Evolutionary conservation across 2,113 vertebrate genomes (phyloP), one percentile per base, ranked within the genome.

Genomic region (Catagonus wagneri): DNA sequence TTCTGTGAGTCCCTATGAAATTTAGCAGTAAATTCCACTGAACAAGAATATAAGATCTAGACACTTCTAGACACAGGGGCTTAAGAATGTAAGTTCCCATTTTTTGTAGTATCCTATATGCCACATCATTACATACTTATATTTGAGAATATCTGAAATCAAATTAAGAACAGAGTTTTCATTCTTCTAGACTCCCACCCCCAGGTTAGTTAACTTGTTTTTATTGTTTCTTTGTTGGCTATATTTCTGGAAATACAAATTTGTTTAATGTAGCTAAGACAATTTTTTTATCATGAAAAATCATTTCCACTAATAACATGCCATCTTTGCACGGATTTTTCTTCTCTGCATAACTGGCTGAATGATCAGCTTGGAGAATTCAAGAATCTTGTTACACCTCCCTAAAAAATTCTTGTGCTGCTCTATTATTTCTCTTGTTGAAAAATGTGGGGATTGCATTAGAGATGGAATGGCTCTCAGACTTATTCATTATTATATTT

Each of bases 401-500:
- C 22, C 83, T 88, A 74, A 79, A 93, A 25, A 92, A 95, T 15
- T 81, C n/a, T 39, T 6, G 52, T 13, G 34, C 0, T 75, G 20
- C 52, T 66, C 12, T 39, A 75, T 92, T 60, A 83, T 85, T 94
- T 96, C 56, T 90, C 63, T 39, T 95, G 25, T 25, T 94, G 89
- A 90, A 90, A 93, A 95, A 93, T 81, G 15, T 52, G 4, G 32
- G 5, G 22, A 63, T 74, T 85, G 23, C 32, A 91, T 83, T 89
- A 69, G 44, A 93, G 52, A 83, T 56, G 6, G 2, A 92, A 79
- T 58, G 9, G 11, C 8, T 58, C 52, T 95, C n/a, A 68, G 54
- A 72, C 86, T 93, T 95, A 89, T 92, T 90, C 54, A 94, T 97
- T 97, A 95, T 93, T 96, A 76, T 71, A 95, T 52, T 93, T 96